Conservation (phyloP, 2,113 vertebrate species). For the Nycticryphes semicollaris region DNA sequence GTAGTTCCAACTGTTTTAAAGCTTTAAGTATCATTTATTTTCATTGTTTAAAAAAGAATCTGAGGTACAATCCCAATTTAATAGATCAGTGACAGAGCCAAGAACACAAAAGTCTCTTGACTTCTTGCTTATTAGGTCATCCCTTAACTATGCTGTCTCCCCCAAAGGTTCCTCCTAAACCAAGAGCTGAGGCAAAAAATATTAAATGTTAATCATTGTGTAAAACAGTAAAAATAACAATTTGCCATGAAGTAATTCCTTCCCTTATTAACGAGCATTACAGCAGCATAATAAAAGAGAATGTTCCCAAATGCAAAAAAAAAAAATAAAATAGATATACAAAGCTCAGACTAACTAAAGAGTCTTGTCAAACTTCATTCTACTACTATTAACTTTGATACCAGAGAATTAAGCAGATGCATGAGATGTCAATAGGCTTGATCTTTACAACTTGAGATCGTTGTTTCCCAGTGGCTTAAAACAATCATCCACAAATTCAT, state of each 20-base stretch:
- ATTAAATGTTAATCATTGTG: background rate
- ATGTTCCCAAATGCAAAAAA: background rate
- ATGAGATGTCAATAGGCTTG: background rate
- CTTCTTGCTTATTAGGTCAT: background rate
- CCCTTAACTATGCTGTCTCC: background rate
- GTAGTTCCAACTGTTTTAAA: background rate
- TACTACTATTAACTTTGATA: background rate
- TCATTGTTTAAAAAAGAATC: background rate
- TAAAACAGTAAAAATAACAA: background rate
- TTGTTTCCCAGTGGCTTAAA: slow-evolving; percentile 84
- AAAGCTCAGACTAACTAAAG: background rate
- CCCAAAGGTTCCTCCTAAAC: background rate
- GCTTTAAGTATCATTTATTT: background rate
- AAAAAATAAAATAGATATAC: background rate
- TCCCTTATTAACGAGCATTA: background rate
- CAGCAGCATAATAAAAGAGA: background rate
- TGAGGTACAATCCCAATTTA: background rate
- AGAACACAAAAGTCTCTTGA: background rate
- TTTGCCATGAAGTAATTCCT: background rate
- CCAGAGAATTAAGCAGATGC: background rate
- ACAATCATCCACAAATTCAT: slow-evolving; percentile 80
- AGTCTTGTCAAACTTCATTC: background rate
- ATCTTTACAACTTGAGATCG: slow-evolving; percentile 83
- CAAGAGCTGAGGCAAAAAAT: background rate
- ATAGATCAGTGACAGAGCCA: background rate